Evolutionary conservation across 2,113 vertebrate genomes (phyloP).

Genomic region (Mormyrus iriodes): DNA sequence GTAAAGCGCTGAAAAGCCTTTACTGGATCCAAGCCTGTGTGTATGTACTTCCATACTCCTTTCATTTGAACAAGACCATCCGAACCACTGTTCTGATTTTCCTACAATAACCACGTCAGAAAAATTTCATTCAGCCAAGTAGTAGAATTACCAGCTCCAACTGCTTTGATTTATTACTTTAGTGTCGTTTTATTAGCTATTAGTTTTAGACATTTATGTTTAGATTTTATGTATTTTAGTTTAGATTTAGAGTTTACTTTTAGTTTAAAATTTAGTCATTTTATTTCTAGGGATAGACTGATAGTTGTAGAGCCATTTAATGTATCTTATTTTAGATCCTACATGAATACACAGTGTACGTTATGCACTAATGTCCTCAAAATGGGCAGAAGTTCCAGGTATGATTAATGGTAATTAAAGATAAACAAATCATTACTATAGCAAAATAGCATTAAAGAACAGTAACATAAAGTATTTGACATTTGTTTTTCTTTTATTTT

Average conservation of each 20-base stretch:
- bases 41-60: background rate
- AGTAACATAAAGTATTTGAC: background rate
- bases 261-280: background rate
- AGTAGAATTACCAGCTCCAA: background rate
- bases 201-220: background rate
- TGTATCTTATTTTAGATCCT: background rate
- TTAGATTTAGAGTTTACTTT: background rate
- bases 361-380: background rate
- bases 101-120: background rate
- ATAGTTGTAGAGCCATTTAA: background rate
- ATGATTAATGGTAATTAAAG: background rate
- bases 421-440: background rate
- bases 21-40: background rate
- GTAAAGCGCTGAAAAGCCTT: background rate
- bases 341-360: background rate
- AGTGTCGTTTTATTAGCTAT: background rate
- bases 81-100: background rate
- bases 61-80: background rate
- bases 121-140: background rate
- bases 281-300: background rate
- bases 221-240: background rate
- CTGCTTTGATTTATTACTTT: background rate
- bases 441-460: background rate
- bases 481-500: background rate
- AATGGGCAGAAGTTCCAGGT: background rate